Evolutionary conservation across 2,888 invertebrate genomes (phyloP), one percentile per base, ranked within the genome.

Genomic region (Micoletzkya japonica): DNA sequence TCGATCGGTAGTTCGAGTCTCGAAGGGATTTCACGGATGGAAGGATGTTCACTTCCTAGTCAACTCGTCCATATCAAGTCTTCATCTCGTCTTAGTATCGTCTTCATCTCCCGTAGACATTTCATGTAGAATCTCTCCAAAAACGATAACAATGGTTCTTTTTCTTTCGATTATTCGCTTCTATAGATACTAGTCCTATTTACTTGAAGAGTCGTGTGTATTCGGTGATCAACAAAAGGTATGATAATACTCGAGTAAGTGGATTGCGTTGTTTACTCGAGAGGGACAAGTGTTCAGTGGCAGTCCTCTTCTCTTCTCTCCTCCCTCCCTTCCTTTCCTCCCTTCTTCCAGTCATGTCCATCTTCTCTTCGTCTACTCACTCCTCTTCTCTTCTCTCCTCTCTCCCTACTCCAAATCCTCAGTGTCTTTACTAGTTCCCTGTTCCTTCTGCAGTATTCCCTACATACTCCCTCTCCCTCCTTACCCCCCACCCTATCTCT

Each of bases 381-480:
- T 36, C 28, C 58, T 44, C 44, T 20, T 44, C 20, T 20, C 10
- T 44, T 20, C 44, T 14, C 44, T 20, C 44, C 20, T 20, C 20
- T 28, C 58, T 58, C 36, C 58, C 24, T 37, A 2, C 37, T 26
- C 56, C 56, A 17, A 32, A 17, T 32, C 56, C n/a, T 10, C 20
- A 50, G 50, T n/a, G n/a, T 50, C 56, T 2, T 20, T 30, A 32
- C 56, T 56, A 28, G 4, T n/a, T n/a, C n/a, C n/a, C n/a, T n/a
- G n/a, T n/a, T 50, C 56, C 28, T 26, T 58, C 58, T 58, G 57
- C 20, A 57, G 37, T 36, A 58, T 37, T 58, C 58, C 58, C 36
- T 58, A 36, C 58, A 4, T 59, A 39, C 28, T 59, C 59, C 37
- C 36, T 57, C 57, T 14, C 36, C 10, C 36, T 36, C 28, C 56